These are phyloP conservation scores for Bucco capensis DNA, from an alignment of 2,113 vertebrate species.

Conservation along the genomic window DNA sequence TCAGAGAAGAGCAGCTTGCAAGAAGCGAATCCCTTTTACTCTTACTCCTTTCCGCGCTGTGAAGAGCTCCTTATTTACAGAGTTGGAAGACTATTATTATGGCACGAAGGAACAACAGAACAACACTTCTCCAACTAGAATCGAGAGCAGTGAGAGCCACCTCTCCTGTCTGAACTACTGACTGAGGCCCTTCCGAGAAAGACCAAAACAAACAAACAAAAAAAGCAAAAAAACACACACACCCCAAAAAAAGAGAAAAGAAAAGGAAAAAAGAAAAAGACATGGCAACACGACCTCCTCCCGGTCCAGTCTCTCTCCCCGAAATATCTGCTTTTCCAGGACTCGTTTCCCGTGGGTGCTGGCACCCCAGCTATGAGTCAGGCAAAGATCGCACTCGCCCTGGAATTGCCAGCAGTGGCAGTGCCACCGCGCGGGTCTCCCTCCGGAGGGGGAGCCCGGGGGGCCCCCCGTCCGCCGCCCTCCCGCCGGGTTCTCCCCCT, in stretches of 20 bases:
- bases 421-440: not conserved
- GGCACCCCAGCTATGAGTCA: not conserved
- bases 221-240: not conserved
- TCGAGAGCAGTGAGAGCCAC: constrained; percentile 25
- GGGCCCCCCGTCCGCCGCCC: not conserved
- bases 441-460: not conserved
- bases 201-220: not conserved
- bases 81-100: constrained; percentile 66
- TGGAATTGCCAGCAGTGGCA: not conserved
- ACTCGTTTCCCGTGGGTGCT: not conserved
- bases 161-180: constrained; percentile 8
- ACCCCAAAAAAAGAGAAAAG: too few relatives aligned
- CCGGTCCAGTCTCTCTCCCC: not conserved
- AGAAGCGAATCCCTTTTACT: constrained; percentile 59
- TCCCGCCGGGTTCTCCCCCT: not conserved
- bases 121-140: constrained; percentile 60
- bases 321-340: not conserved
- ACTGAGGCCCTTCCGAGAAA: not conserved
- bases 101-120: constrained; percentile 47
- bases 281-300: not conserved
- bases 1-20: not conserved
- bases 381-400: not conserved
- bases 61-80: constrained; percentile 71
- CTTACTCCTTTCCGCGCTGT: constrained; percentile 52
- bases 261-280: not conserved